Conservation (phyloP, 2,888 invertebrate species). For the Camptogramma bilineatum region DNA sequence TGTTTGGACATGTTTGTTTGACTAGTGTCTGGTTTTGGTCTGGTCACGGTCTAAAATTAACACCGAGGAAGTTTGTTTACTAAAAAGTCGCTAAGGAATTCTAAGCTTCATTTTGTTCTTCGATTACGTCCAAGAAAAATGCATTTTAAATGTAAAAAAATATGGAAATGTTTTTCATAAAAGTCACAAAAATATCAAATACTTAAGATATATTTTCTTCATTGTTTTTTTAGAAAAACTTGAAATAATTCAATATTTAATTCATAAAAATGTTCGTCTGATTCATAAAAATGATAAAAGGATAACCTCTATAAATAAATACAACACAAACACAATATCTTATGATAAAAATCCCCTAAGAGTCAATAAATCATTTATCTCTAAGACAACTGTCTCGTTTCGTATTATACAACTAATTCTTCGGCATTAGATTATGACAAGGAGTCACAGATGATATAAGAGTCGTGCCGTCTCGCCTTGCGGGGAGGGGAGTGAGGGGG, state of each 20-base stretch:
- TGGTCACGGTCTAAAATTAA: conserved; percentile 20
- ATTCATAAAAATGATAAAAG: not conserved
- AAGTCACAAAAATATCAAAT: too few relatives aligned
- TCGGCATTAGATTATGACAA: conserved; percentile 70
- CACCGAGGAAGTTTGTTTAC: conserved; percentile 8
- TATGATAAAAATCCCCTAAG: conserved; percentile 16
- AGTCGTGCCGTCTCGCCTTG: conserved; percentile 49
- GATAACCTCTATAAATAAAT: not conserved
- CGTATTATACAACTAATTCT: conserved; percentile 63
- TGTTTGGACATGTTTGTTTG: conserved; percentile 18
- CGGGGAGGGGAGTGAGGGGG: conserved; percentile 45
- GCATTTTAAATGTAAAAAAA: too few relatives aligned
- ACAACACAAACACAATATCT: conserved; percentile 3
- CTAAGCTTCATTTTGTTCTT: not conserved
- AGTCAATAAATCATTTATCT: conserved; percentile 29
- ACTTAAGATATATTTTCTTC: too few relatives aligned
- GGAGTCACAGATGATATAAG: conserved; percentile 13
- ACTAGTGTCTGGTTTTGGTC: conserved; percentile 26
- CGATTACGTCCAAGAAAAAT: too few relatives aligned
- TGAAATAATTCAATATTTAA: not conserved
- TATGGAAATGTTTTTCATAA: too few relatives aligned
- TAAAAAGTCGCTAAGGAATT: not conserved
- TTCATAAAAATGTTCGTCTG: too few relatives aligned
- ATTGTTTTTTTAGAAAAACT: too few relatives aligned
- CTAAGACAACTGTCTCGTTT: conserved; percentile 29